Evolutionary conservation across 2,113 vertebrate species (phyloP).

Genomic region (Ailuropoda melanoleuca): DNA sequence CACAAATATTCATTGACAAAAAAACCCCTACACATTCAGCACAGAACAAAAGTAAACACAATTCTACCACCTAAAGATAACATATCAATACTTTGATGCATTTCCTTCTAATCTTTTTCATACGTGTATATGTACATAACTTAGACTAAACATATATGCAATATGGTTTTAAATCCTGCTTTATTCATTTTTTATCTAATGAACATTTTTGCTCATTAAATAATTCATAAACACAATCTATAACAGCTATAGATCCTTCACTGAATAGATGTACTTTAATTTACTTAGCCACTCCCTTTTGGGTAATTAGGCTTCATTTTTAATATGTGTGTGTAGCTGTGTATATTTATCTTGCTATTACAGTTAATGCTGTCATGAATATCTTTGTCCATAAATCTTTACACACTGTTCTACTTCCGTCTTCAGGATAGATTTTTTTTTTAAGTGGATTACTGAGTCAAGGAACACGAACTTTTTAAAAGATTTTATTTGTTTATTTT

Average conservation of each 20-base stretch:
- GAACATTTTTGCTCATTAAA: background rate
- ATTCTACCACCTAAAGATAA: background rate
- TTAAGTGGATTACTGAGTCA: background rate
- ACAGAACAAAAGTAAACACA: background rate
- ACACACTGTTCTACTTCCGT: background rate
- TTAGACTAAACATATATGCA: background rate
- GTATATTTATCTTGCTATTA: background rate
- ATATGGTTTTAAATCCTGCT: background rate
- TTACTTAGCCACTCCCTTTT: background rate
- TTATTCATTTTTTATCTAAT: background rate
- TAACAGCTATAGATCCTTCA: background rate
- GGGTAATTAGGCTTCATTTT: background rate
- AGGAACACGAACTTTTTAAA: conserved; percentile 10
- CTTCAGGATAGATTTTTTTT: background rate
- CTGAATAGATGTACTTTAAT: background rate
- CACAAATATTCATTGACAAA: background rate
- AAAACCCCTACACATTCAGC: background rate
- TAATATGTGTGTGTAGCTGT: background rate
- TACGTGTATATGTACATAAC: background rate
- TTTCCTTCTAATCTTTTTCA: background rate
- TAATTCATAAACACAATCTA: background rate
- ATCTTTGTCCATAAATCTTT: conserved; percentile 6
- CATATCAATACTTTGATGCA: background rate
- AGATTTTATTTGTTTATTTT: background rate
- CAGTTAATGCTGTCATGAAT: background rate